A percentile compares a stretch with the other conserved stretches of the same genome.
These are phyloP conservation scores for Anguilla pacifica DNA, from an alignment of 2,797 vertebrate genomes.

Conservation along the genomic window DNA sequence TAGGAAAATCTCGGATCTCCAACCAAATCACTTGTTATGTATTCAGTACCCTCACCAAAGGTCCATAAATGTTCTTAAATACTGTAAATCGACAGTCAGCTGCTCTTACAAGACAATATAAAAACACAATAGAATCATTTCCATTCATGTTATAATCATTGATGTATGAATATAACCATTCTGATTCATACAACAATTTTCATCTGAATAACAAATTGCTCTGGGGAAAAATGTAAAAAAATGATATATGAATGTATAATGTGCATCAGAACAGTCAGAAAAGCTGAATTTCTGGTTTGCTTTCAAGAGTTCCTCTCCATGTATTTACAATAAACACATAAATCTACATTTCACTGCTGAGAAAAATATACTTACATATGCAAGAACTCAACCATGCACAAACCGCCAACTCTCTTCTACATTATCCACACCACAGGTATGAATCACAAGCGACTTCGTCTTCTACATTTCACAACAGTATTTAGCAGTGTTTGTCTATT, in stretches of 20 bases:
- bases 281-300: not conserved
- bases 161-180: not conserved
- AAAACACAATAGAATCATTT: not conserved
- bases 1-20: not conserved
- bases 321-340: not conserved
- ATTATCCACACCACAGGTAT: not conserved
- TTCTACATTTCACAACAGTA: not conserved
- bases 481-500: not conserved
- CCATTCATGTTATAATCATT: not conserved
- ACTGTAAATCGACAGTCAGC: too few relatives aligned
- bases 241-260: not conserved
- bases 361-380: not conserved
- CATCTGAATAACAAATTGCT: not conserved
- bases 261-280: not conserved
- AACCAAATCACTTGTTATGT: not conserved
- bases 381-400: not conserved
- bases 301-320: not conserved
- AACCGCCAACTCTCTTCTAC: not conserved
- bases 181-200: not conserved
- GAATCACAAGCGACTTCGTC: not conserved
- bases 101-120: not conserved
- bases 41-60: not conserved
- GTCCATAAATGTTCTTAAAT: not conserved
- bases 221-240: not conserved
- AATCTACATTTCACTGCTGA: not conserved